A percentile compares a stretch with the other conserved stretches of the same genome.
Evolutionary conservation across 2,113 vertebrate species (phyloP).

Genomic region (Porphyrio hochstetteri): DNA sequence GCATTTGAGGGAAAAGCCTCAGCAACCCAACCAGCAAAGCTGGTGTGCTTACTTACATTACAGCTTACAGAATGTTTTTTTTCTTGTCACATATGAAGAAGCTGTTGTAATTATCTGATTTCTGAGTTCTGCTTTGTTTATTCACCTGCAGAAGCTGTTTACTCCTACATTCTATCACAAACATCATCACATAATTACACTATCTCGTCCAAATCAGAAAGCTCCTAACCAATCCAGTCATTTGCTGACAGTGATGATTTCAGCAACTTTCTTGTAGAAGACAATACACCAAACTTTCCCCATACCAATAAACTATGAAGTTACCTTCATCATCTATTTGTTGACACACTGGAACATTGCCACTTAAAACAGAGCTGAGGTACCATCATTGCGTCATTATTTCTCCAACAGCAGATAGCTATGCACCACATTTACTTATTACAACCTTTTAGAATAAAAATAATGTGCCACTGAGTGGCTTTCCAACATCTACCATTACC

Average conservation of each 20-base stretch:
- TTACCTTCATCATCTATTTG: constrained; percentile 53
- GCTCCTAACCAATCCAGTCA: not conserved
- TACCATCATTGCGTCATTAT: constrained; percentile 16
- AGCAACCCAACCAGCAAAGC: not conserved
- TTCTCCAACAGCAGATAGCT: constrained; percentile 42
- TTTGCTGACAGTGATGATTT: constrained; percentile 41
- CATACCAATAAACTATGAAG: constrained; percentile 34
- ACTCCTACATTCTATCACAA: constrained; percentile 20
- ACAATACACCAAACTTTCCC: constrained; percentile 41
- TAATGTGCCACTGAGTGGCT: constrained; percentile 75
- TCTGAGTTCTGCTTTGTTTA: constrained; percentile 29
- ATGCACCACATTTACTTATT: constrained; percentile 5
- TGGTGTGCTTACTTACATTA: not conserved
- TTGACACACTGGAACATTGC: constrained; percentile 47
- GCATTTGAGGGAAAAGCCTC: not conserved
- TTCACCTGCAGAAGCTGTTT: constrained; percentile 58
- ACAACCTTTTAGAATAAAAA: constrained; percentile 63
- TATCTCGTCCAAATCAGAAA: constrained; percentile 39
- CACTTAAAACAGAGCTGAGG: constrained; percentile 56
- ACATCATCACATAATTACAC: constrained; percentile 30
- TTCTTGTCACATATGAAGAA: not conserved
- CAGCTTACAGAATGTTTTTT: not conserved
- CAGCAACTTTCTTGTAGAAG: constrained; percentile 25
- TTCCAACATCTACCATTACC: constrained; percentile 79
- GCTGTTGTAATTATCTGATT: not conserved